phyloP scores from a whole-genome alignment of 2,113 vertebrate species.

The Plectropomus leopardus region DNA sequence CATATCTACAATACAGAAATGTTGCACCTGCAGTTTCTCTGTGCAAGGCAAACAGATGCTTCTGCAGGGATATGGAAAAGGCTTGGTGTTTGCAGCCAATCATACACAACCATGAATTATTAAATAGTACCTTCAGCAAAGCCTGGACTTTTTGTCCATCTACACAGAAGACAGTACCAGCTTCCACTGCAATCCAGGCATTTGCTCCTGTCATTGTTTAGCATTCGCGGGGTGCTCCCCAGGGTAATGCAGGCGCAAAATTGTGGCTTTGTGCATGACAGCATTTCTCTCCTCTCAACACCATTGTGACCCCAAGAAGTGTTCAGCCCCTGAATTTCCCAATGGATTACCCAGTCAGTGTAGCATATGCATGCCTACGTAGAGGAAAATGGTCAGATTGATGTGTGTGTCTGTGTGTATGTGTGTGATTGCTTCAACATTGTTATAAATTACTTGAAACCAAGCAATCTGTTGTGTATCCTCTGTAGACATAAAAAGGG shows the following conservation, averaged over 20 bases:
- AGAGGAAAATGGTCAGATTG: constrained; percentile 29
- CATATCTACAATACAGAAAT: constrained; percentile 33
- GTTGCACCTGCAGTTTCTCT: constrained; percentile 44
- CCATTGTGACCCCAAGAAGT: constrained; percentile 47
- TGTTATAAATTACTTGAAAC: constrained; percentile 22
- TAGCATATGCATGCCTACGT: constrained; percentile 28
- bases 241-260: constrained; percentile 39
- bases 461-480: constrained; percentile 24
- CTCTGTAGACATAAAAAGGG: not conserved
- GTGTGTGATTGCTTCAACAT: constrained; percentile 22
- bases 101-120: constrained; percentile 79
- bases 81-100: constrained; percentile 59
- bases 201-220: constrained; percentile 75
- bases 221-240: constrained; percentile 62
- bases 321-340: constrained; percentile 58
- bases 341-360: constrained; percentile 35
- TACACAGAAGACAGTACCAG: constrained; percentile 59
- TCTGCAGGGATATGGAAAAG: constrained; percentile 44
- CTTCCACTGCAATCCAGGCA: constrained; percentile 63
- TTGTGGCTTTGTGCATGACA: constrained; percentile 48
- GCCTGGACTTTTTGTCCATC: constrained; percentile 71
- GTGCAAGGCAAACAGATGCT: constrained; percentile 57
- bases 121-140: constrained; percentile 76
- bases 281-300: constrained; percentile 30
- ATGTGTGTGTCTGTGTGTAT: constrained; percentile 25